Percentiles rank a stretch among this genome's conserved stretches.
These are phyloP conservation scores for Rhabdophis nuchalis DNA, from an alignment of 2,797 vertebrate species.

Conservation along the genomic window DNA sequence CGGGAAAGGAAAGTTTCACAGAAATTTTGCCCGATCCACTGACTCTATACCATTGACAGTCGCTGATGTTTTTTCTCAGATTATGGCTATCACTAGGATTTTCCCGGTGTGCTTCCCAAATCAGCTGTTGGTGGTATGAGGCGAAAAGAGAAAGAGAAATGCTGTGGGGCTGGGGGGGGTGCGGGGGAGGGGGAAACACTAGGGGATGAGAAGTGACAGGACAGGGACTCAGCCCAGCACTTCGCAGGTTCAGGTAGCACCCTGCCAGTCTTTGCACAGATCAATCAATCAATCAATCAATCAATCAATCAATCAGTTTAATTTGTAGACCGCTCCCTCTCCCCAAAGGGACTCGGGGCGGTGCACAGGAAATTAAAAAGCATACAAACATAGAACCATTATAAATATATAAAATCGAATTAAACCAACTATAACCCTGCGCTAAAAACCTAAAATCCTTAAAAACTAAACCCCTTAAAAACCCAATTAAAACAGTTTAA, in stretches of 20 bases:
- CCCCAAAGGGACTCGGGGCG: too few species aligned
- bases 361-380: too few species aligned
- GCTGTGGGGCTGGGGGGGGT: background rate
- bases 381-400: too few species aligned
- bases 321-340: too few species aligned
- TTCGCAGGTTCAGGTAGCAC: constrained; percentile 8
- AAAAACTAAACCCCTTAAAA: too few species aligned
- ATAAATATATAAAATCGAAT: too few species aligned
- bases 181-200: rapidly evolving
- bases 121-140: constrained; percentile 36
- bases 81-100: background rate
- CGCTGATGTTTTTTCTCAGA: background rate
- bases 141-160: constrained; percentile 24
- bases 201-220: constrained; percentile 9
- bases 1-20: background rate
- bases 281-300: too few species aligned
- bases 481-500: too few species aligned
- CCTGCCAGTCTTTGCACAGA: constrained; percentile 48
- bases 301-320: too few species aligned
- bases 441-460: too few species aligned
- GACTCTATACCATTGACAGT: background rate
- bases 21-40: background rate
- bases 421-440: too few species aligned
- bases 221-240: constrained; percentile 16
- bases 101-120: constrained; percentile 11